These are phyloP conservation scores for Leptinotarsa rubiginosa DNA, from an alignment of 2,888 invertebrate genomes.

Conservation along the genomic window DNA sequence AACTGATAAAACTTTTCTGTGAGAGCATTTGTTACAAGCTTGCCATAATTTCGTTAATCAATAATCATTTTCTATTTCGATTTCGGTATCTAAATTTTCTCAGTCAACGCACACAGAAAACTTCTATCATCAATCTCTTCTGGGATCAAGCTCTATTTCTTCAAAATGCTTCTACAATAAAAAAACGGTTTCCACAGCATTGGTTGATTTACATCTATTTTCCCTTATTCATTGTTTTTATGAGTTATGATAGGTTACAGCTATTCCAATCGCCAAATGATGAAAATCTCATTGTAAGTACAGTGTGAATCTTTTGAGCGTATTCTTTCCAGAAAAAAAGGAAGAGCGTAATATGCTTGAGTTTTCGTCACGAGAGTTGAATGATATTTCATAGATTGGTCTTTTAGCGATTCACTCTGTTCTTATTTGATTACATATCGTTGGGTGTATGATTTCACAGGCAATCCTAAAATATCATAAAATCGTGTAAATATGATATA, in stretches of 20 bases:
- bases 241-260: not conserved
- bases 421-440: not conserved
- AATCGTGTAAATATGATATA: constrained; percentile 4
- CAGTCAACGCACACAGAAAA: not conserved
- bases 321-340: not conserved
- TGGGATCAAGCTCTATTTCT: constrained; percentile 4
- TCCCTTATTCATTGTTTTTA: not conserved
- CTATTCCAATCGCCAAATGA: constrained; percentile 17
- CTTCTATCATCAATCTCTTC: constrained; percentile 8
- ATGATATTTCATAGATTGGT: not conserved
- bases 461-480: not conserved
- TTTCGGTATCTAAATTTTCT: not conserved
- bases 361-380: not conserved
- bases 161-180: constrained; percentile 30
- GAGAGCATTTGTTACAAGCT: not conserved
- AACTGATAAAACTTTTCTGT: constrained; percentile 14
- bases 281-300: constrained; percentile 10
- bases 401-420: constrained; percentile 13
- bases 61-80: not conserved
- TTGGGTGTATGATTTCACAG: constrained; percentile 8
- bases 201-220: constrained; percentile 29
- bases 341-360: not conserved
- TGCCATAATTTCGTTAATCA: not conserved
- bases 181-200: constrained; percentile 38
- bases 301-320: constrained; percentile 16